phyloP scores from a whole-genome alignment of 2,113 vertebrate genomes.

The Psammodynastes pulverulentus region DNA sequence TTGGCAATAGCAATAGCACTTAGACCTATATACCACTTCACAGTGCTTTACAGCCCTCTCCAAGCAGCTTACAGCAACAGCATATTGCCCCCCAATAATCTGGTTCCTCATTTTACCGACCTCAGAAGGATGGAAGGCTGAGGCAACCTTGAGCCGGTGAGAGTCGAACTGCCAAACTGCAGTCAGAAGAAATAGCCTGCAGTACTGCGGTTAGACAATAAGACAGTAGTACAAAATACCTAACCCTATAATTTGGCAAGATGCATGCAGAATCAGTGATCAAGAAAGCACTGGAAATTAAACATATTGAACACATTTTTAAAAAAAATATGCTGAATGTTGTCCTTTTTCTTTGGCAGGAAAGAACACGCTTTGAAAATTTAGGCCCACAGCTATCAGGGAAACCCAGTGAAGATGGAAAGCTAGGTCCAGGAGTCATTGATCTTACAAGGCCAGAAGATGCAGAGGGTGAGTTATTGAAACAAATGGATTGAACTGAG shows the following conservation, averaged over 20 bases:
- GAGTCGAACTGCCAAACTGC: too few relatives aligned
- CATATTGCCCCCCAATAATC: too few relatives aligned
- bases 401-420: slow-evolving; percentile 90
- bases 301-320: background rate
- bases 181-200: too few relatives aligned
- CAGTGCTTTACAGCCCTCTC: too few relatives aligned
- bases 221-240: background rate
- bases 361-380: slow-evolving; percentile 92
- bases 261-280: background rate
- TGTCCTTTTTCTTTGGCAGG: slow-evolving; percentile 74
- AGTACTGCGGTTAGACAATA: background rate
- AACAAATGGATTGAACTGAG: background rate
- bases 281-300: background rate
- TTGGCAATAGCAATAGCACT: too few relatives aligned
- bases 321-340: background rate
- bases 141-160: too few relatives aligned
- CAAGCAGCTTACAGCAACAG: too few relatives aligned
- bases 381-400: slow-evolving; percentile 86
- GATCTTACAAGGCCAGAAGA: slow-evolving; percentile 98
- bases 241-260: background rate
- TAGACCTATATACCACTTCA: too few relatives aligned
- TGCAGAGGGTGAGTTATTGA: slow-evolving; percentile 86
- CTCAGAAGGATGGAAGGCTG: too few relatives aligned
- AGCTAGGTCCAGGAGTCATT: slow-evolving; percentile 94
- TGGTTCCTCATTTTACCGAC: too few relatives aligned